phyloP scores from a whole-genome alignment of 2,888 invertebrate genomes.

The Thecophora atra region DNA sequence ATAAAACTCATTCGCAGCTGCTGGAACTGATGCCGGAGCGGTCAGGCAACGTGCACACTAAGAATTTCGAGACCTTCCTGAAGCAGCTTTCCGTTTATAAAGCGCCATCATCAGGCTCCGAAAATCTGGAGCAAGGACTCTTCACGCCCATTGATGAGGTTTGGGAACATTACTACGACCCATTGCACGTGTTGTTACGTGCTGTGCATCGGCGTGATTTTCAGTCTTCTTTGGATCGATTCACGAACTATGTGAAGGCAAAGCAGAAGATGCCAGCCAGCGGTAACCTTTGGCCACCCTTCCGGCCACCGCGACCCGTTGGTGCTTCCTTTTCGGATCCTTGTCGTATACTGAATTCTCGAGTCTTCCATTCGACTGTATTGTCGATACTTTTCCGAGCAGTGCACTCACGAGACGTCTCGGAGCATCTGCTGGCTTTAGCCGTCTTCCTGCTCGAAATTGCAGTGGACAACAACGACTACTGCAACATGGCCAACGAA shows the following conservation, averaged over 20 bases:
- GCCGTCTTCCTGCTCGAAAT: conserved; percentile 88
- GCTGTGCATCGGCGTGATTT: conserved; percentile 93
- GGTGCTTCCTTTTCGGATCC: conserved; percentile 76
- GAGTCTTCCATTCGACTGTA: conserved; percentile 68
- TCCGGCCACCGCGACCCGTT: conserved; percentile 75
- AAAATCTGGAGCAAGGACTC: conserved; percentile 89
- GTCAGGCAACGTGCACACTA: conserved; percentile 89
- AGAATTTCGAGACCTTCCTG: conserved; percentile 87
- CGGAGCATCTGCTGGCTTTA: conserved; percentile 89
- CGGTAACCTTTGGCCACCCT: conserved; percentile 82
- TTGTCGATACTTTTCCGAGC: conserved; percentile 87
- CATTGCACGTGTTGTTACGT: conserved; percentile 88
- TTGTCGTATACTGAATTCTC: conserved; percentile 62
- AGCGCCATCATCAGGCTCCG: conserved; percentile 76
- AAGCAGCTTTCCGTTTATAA: conserved; percentile 86
- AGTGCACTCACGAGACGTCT: conserved; percentile 76
- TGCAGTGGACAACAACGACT: conserved; percentile 69
- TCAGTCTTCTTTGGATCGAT: conserved; percentile 93
- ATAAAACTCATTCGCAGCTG: conserved; percentile 95
- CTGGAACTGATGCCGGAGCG: conserved; percentile 96
- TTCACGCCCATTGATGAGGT: conserved; percentile 85
- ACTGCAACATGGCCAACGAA: conserved; percentile 48
- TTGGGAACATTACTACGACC: conserved; percentile 95
- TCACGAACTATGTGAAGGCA: conserved; percentile 78
- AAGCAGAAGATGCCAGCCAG: conserved; percentile 70